Conservation (phyloP, 2,888 invertebrate genomes). For the Dichetophora obliterata region DNA sequence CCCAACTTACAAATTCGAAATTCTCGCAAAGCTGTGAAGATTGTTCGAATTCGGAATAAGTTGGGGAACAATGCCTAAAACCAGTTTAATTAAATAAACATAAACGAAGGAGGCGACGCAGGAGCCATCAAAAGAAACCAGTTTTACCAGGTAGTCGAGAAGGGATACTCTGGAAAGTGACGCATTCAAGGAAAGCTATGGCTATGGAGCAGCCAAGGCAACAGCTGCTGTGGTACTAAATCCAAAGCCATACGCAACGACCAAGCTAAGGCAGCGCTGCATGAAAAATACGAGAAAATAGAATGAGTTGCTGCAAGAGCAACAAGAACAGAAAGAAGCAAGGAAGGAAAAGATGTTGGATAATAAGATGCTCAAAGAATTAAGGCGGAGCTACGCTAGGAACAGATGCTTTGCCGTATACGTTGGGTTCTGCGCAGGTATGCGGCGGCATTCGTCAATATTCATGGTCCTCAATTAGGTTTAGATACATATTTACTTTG, state of each 20-base stretch:
- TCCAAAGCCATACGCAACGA: neutral
- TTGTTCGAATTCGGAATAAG: neutral
- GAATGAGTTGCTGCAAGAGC: neutral
- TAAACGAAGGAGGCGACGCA: neutral
- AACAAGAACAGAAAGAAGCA: neutral
- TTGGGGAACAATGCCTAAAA: constrained; percentile 17
- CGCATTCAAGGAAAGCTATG: neutral
- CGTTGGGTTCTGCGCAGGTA: neutral
- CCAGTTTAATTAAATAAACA: neutral
- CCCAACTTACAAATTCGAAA: constrained; percentile 13
- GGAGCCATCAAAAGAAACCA: constrained; percentile 1
- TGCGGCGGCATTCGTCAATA: constrained; percentile 5
- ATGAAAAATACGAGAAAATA: neutral
- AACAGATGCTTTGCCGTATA: neutral
- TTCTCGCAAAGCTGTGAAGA: constrained; percentile 2
- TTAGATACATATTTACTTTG: neutral
- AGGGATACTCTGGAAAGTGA: neutral
- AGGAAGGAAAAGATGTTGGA: neutral
- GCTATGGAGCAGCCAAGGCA: neutral
- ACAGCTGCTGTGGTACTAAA: neutral
- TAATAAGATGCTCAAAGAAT: too few relatives aligned
- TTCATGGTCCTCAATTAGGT: neutral
- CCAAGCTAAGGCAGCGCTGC: neutral
- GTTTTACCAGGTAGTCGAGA: constrained; percentile 9
- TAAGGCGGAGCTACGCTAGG: neutral